These are phyloP conservation scores for Meriones psammophilus DNA, from an alignment of 2,797 vertebrate species.

Conservation along the genomic window DNA sequence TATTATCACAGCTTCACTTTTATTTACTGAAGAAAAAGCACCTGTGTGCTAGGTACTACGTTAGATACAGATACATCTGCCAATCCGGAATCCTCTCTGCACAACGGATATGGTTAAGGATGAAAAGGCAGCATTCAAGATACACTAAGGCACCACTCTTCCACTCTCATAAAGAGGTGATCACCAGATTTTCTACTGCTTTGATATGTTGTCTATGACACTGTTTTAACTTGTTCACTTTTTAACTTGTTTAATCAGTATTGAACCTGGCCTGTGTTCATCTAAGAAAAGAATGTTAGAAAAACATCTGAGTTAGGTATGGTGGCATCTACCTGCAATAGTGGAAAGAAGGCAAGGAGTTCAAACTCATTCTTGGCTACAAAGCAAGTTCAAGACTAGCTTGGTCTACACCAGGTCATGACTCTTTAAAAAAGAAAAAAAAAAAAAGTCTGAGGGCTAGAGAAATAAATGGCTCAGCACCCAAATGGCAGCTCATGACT, in stretches of 20 bases:
- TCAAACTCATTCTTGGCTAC: neutral
- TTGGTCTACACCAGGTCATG: neutral
- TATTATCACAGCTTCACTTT: neutral
- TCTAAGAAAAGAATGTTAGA: constrained; percentile 5
- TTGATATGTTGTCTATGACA: constrained; percentile 25
- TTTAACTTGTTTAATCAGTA: constrained; percentile 42
- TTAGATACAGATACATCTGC: neutral
- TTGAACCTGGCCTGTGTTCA: constrained; percentile 8
- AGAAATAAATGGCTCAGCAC: neutral
- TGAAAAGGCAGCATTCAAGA: constrained; percentile 1
- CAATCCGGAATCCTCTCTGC: neutral
- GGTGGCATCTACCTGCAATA: neutral
- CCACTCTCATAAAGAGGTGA: neutral
- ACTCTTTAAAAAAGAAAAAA: neutral
- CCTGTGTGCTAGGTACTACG: neutral
- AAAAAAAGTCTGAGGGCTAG: neutral
- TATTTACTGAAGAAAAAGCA: constrained; percentile 21
- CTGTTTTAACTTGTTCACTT: constrained; percentile 52
- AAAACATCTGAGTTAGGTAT: neutral
- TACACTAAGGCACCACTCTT: neutral
- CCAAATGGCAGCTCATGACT: neutral
- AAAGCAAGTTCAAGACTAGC: neutral
- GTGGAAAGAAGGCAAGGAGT: neutral
- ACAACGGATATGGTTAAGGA: neutral
- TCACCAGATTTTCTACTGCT: constrained; percentile 20